Evolutionary conservation across 2,888 invertebrate species (phyloP), one percentile per base, ranked within the genome.

Genomic region (Machimus rusticus): DNA sequence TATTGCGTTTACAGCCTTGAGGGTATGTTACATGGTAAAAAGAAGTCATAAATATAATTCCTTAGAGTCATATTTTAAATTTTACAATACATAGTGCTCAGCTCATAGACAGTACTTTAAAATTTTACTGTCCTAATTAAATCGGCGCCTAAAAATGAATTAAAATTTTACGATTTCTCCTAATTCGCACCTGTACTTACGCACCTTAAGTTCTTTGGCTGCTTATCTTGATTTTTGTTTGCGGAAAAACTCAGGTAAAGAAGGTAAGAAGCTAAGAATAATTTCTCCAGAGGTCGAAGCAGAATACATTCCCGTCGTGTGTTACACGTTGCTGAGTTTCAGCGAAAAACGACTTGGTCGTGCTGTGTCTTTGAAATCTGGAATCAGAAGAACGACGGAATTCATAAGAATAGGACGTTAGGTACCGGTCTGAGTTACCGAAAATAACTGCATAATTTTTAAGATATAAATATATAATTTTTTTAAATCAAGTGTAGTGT

Each of bases 331-430:
- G 78, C 78, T 78, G 19, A 23, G 28, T 51, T 43, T 43, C 81
- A 31, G 28, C 14, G 28, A 55, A 14, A n/a, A 14, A n/a, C 51
- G 28, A 81, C 43, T 34, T 76, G 37, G 39, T 39, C 37, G 8
- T 43, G 34, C 23, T 5, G 79, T 51, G 28, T 46, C 34, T 19
- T 84, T 28, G 34, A 19, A 28, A 34, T 82, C 74, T 66, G 37
- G 39, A 84, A 90, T 89, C 92, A 92, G 91, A 92, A 91, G 91
- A 91, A 91, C 92, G 92, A 92, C 92, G 92, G 91, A 92, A 91
- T 91, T 91, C 91, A 90, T 89, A 90, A 90, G 90, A 90, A 90
- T 90, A 90, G 90, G 92, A 91, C 90, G 92, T 90, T 46, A 89
- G 46, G 76, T 86, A 85, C 87, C 86, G 66, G 77, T 37, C 23